Conservation (phyloP, 2,113 vertebrate species). For the Bombycilla garrulus region DNA sequence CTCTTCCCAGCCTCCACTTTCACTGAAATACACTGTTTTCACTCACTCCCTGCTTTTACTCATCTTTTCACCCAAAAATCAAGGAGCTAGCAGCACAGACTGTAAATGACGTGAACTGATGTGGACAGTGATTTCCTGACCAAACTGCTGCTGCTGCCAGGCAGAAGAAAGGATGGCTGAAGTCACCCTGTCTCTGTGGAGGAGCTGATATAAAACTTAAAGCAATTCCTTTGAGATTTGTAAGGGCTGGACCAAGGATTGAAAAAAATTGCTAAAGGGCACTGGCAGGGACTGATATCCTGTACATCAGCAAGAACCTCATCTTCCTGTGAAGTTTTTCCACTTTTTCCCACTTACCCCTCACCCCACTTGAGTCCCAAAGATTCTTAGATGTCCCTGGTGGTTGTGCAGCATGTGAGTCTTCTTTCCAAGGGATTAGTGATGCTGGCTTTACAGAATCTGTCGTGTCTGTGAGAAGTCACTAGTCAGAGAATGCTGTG, state of each 20-base stretch:
- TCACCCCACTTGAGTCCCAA: neutral
- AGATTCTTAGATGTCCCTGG: neutral
- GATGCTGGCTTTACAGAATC: neutral
- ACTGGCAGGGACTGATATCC: neutral
- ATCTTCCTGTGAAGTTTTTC: neutral
- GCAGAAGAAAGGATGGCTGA: neutral
- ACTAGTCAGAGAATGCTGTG: too few relatives aligned
- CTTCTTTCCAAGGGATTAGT: neutral
- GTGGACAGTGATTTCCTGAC: neutral
- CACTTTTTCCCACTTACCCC: neutral
- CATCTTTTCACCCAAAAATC: neutral
- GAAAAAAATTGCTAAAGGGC: neutral
- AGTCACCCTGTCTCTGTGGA: neutral
- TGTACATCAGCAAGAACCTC: neutral
- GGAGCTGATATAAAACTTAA: neutral
- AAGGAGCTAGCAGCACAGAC: neutral
- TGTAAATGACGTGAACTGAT: neutral
- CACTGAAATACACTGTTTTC: neutral
- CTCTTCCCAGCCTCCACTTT: neutral
- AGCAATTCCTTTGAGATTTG: neutral
- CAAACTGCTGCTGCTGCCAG: neutral
- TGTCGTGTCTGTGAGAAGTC: too few relatives aligned
- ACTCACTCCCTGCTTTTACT: neutral
- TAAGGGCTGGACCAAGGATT: neutral
- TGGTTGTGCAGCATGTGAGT: rapidly evolving